Evolutionary conservation across 2,113 vertebrate species (phyloP).

Genomic region (Xiphophorus couchianus): DNA sequence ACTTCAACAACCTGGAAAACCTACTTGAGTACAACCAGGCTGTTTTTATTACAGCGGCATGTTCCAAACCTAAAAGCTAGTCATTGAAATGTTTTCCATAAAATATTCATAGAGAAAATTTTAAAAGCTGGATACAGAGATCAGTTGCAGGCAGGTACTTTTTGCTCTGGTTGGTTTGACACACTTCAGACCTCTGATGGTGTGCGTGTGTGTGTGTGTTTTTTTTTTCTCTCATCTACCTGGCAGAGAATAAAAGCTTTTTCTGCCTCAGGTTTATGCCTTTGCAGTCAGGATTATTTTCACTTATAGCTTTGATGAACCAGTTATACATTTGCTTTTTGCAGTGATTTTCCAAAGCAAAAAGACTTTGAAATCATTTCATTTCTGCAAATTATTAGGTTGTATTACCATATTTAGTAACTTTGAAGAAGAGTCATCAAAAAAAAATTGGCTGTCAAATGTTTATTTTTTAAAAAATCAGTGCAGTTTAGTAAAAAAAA

Average conservation of each 20-base stretch:
- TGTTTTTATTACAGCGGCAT: slow-evolving; percentile 18
- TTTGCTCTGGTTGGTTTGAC: slow-evolving; percentile 30
- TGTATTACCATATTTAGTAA: slow-evolving; percentile 12
- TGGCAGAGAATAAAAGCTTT: slow-evolving; percentile 32
- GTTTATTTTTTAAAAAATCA: slow-evolving; percentile 24
- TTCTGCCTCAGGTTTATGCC: slow-evolving; percentile 30
- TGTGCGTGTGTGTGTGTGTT: slow-evolving; percentile 1
- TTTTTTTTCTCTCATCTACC: slow-evolving; percentile 43
- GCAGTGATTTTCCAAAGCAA: slow-evolving; percentile 5
- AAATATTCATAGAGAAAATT: slow-evolving; percentile 57
- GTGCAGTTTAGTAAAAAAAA: slow-evolving; percentile 21
- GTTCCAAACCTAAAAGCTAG: slow-evolving; percentile 25
- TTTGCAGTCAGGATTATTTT: slow-evolving; percentile 23
- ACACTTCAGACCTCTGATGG: slow-evolving; percentile 39
- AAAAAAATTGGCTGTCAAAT: slow-evolving; percentile 2
- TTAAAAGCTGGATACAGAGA: slow-evolving; percentile 54
- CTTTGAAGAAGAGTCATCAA: not conserved
- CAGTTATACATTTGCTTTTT: slow-evolving; percentile 9
- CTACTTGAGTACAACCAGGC: slow-evolving; percentile 11
- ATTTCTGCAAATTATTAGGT: not conserved
- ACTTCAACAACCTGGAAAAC: not conserved
- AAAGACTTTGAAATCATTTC: not conserved
- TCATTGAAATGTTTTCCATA: slow-evolving; percentile 20
- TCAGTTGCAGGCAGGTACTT: slow-evolving; percentile 40
- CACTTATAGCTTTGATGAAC: slow-evolving; percentile 33